Conservation (phyloP, 2,888 invertebrate species). For the Eudasyphora cyanicolor region DNA sequence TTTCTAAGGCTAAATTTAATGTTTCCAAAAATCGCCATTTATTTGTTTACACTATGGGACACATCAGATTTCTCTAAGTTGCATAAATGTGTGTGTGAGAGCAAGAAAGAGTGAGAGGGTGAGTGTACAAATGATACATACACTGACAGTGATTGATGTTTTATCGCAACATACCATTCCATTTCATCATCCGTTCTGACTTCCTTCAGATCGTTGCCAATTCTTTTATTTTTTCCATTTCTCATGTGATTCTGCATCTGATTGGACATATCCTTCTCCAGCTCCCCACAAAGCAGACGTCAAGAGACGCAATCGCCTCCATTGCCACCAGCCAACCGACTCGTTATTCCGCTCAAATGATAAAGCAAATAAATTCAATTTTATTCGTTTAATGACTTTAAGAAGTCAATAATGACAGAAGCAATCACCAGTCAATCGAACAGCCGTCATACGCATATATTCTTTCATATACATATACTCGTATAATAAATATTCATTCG, state of each 20-base stretch:
- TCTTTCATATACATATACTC: too few relatives aligned
- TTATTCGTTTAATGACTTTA: constrained; percentile 48
- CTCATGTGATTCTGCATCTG: constrained; percentile 48
- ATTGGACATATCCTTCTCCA: constrained; percentile 50
- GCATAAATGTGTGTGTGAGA: neutral
- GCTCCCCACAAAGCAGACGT: neutral
- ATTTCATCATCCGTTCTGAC: constrained; percentile 19
- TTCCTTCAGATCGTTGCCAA: constrained; percentile 7
- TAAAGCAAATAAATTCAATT: constrained; percentile 62
- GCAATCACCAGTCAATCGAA: constrained; percentile 19
- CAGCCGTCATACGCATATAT: constrained; percentile 22
- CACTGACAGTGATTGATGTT: constrained; percentile 65
- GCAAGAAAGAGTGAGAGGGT: neutral
- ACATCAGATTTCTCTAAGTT: neutral
- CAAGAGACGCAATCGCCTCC: neutral
- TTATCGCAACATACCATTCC: constrained; percentile 39
- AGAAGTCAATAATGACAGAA: constrained; percentile 33
- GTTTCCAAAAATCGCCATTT: too few relatives aligned
- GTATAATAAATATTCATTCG: neutral
- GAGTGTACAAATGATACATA: constrained; percentile 17
- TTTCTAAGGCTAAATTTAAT: too few relatives aligned
- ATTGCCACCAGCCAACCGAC: neutral
- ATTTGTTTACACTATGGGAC: too few relatives aligned
- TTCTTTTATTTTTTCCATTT: constrained; percentile 22
- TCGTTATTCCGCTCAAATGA: constrained; percentile 63